Evolutionary conservation across 2,888 invertebrate species (phyloP).

Genomic region (Melikaiella ostensackeni): DNA sequence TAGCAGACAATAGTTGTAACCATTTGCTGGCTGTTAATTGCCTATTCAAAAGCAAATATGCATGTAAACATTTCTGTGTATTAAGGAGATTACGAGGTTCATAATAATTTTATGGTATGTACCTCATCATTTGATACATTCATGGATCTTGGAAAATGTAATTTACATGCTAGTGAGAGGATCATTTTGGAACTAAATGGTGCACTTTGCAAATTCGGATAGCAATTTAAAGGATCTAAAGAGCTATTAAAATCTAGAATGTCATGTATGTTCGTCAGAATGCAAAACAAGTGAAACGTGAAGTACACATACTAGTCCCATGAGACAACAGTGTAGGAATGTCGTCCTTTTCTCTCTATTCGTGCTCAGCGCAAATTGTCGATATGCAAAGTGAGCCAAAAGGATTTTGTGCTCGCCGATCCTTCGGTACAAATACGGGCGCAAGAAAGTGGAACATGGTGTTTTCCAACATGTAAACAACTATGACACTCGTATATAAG

Average conservation of each 20-base stretch:
- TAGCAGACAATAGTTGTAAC: too few relatives aligned
- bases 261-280: not conserved
- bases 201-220: not conserved
- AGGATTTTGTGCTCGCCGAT: slow-evolving; percentile 28
- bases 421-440: slow-evolving; percentile 9
- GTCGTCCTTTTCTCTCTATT: slow-evolving; percentile 11
- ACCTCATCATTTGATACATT: not conserved
- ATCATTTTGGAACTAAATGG: not conserved
- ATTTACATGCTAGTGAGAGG: not conserved
- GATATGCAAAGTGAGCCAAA: slow-evolving; percentile 36
- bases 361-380: slow-evolving; percentile 31
- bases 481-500: not conserved
- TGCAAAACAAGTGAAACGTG: slow-evolving; percentile 9
- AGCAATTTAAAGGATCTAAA: not conserved
- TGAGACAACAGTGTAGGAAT: slow-evolving; percentile 20
- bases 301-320: not conserved
- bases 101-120: not conserved
- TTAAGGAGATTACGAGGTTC: not conserved
- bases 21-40: not conserved
- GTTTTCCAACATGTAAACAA: not conserved
- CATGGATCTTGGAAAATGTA: not conserved
- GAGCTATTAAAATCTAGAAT: not conserved
- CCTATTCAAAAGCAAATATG: not conserved
- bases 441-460: not conserved
- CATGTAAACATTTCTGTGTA: not conserved